These are phyloP conservation scores for Stenopsyche tienmushanensis DNA, from an alignment of 1,140 invertebrate species.

Conservation along the genomic window DNA sequence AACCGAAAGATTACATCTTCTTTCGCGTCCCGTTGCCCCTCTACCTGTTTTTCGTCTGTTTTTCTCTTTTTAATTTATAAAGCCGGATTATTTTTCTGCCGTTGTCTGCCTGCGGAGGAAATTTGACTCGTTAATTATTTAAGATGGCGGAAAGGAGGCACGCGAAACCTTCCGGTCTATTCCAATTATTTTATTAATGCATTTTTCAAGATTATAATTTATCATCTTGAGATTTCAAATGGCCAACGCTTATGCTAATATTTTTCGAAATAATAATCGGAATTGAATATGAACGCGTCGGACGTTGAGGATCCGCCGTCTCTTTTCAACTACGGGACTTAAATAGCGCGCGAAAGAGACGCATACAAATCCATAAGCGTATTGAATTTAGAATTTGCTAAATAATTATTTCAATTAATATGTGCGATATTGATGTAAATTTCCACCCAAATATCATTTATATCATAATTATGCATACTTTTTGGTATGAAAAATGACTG, in stretches of 20 bases:
- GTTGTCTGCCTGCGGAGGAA: conserved; percentile 35
- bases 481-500: too few relatives aligned
- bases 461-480: too few relatives aligned
- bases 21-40: too few relatives aligned
- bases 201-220: conserved; percentile 12
- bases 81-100: conserved; percentile 38
- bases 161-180: conserved; percentile 5
- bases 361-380: too few relatives aligned
- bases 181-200: conserved; percentile 23
- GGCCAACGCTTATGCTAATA: neutral
- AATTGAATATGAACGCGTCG: neutral
- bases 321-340: too few relatives aligned
- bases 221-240: neutral
- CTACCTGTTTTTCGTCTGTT: conserved; percentile 34
- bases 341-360: too few relatives aligned
- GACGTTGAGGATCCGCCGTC: neutral
- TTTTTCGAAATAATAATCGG: neutral
- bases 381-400: too few relatives aligned
- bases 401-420: too few relatives aligned
- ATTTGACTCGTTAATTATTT: conserved; percentile 36
- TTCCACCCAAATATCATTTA: too few relatives aligned
- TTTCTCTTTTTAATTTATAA: conserved; percentile 37
- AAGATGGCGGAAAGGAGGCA: conserved; percentile 28
- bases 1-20: conserved; percentile 18
- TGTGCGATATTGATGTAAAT: too few relatives aligned